Conservation (phyloP, 2,797 vertebrate genomes). For the Botia kubotai region DNA sequence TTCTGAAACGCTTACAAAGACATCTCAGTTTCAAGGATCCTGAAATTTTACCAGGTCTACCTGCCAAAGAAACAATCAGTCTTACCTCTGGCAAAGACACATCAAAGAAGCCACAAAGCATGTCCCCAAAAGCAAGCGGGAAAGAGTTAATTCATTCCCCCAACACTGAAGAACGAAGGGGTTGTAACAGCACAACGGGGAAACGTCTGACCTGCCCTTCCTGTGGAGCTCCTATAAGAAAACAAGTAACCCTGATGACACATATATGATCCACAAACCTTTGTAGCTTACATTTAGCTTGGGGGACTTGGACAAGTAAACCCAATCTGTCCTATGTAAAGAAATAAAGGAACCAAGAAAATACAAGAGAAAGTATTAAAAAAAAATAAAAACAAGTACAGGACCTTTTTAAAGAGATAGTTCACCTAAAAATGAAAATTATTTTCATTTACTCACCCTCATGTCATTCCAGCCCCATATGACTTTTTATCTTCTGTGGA, state of each 20-base stretch:
- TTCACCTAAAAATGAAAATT: no score
- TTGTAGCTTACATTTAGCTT: conserved; percentile 47
- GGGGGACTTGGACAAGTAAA: conserved; percentile 50
- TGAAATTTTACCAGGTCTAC: conserved; percentile 52
- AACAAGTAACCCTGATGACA: conserved; percentile 69
- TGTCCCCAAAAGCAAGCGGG: conserved; percentile 37
- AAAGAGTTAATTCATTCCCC: conserved; percentile 54
- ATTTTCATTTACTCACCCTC: no score
- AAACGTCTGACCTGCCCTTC: conserved; percentile 66
- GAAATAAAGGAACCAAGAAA: conserved; percentile 34
- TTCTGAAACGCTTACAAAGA: conserved; percentile 11
- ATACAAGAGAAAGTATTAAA: no score
- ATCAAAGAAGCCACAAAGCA: conserved; percentile 60
- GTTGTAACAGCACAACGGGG: conserved; percentile 58
- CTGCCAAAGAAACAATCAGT: conserved; percentile 42
- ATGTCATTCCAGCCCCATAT: no score
- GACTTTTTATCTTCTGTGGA: no score
- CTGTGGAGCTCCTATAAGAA: conserved; percentile 60
- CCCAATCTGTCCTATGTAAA: conserved; percentile 62
- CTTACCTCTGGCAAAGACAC: conserved; percentile 44
- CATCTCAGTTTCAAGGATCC: conserved; percentile 38
- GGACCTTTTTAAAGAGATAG: no score
- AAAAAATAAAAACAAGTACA: neutral
- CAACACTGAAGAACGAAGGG: conserved; percentile 45
- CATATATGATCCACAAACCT: conserved; percentile 50